Evolutionary conservation across 1,140 invertebrate genomes (phyloP), one percentile per base, ranked within the genome.

Genomic region (Rhagoletis pomonella): DNA sequence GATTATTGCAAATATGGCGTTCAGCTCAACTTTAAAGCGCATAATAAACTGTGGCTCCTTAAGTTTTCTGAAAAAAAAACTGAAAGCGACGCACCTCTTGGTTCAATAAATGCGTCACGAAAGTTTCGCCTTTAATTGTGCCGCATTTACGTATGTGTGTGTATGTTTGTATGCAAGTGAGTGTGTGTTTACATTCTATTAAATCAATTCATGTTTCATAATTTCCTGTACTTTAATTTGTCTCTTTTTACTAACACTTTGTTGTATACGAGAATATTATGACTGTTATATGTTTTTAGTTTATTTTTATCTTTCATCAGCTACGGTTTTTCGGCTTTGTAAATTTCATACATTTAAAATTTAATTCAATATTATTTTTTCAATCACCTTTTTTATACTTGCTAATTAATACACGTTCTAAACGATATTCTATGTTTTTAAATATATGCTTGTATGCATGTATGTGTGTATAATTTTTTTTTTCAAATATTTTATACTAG

Each of bases 381-480:
- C 42, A 39, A 60, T 87, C 73, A 87, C 50, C 12, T 87, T 62
- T 81, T 65, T 29, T 58, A 81, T 81, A 81, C 58, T 73, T 19
- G 67, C 69, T 87, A 87, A 87, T 87, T 85, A 87, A 50, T 85
- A 87, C 87, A 65, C 65, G 77, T 65, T 87, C 81, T 85, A 77
- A 85, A 58, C 19, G 64, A 44, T 87, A 14, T 81, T 81, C 58
- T 86, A 65, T 44, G 14, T 67, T 86, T 90, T 90, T 86, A 77
- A 84, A 89, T 89, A 89, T 92, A 91, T 91, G 89, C 89, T 90
- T 90, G 90, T 87, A 62, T 84, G 44, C 77, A 64, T 85, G 84
- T 86, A 85, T 89, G 29, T 59, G n/a, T 88, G 44, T 88, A 88
- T 88, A 89, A 89, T 89, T 89, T 91, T 29, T 29, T 88, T 89